Conservation (phyloP, 2,888 invertebrate species). For the Synergus japonicus region DNA sequence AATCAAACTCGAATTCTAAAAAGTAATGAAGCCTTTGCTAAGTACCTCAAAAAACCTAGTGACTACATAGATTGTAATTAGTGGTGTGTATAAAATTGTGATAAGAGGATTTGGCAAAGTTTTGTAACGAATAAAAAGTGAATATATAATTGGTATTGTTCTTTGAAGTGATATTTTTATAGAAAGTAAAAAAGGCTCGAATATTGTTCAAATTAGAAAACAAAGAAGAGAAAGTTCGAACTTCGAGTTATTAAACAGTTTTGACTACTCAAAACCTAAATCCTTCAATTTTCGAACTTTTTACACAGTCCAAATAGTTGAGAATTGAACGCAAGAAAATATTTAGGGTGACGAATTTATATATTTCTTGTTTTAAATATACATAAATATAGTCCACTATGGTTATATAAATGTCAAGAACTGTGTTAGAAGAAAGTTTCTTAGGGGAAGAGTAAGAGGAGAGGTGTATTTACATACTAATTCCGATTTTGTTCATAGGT, state of each 20-base stretch:
- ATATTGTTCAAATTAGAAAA: background rate
- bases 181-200: background rate
- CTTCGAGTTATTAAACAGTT: background rate
- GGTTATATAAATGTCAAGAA: constrained; percentile 63
- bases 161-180: background rate
- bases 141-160: background rate
- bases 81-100: constrained; percentile 36
- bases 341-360: constrained; percentile 64
- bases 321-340: constrained; percentile 36
- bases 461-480: constrained; percentile 48
- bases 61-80: constrained; percentile 32
- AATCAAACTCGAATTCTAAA: background rate
- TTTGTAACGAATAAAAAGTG: constrained; percentile 31
- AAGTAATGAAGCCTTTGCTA: constrained; percentile 25
- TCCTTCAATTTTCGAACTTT: background rate
- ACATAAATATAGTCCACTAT: constrained; percentile 72
- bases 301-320: background rate
- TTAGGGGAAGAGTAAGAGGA: constrained; percentile 41
- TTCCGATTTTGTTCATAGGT: constrained; percentile 51
- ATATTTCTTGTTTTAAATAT: constrained; percentile 69
- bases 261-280: too few relatives aligned
- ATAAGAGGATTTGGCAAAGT: constrained; percentile 29
- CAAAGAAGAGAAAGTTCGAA: background rate
- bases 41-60: constrained; percentile 37
- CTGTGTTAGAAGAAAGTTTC: constrained; percentile 55